Percentiles rank a stretch among this genome's conserved stretches.
phyloP scores from a whole-genome alignment of 2,797 vertebrate species.

The Alca torda region DNA sequence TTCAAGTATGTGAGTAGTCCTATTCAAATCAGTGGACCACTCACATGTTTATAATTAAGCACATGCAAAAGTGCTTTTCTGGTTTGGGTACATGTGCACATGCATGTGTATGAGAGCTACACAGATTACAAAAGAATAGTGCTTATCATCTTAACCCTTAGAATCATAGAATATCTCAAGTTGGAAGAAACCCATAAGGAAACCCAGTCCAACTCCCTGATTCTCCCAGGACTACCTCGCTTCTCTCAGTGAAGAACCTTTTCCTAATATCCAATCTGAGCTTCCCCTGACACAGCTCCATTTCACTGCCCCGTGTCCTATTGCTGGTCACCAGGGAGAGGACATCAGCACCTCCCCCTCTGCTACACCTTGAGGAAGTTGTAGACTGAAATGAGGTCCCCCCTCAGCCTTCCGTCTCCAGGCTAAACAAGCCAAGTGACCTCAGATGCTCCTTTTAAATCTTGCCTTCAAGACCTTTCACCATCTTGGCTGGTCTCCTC shows the following conservation, averaged over 20 bases:
- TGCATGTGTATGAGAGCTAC: neutral
- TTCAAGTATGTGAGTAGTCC: neutral
- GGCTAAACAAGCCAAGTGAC: neutral
- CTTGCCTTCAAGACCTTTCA: neutral
- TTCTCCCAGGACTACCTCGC: neutral
- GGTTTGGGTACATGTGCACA: neutral
- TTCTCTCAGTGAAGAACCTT: neutral
- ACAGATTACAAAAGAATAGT: neutral
- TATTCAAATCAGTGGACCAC: neutral
- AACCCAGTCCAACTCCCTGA: neutral
- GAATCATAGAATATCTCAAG: neutral
- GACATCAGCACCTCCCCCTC: neutral
- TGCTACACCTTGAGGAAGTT: accelerated
- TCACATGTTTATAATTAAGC: neutral
- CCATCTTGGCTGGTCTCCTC: accelerated
- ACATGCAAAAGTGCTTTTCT: neutral
- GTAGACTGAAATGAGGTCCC: accelerated
- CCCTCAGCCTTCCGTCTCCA: neutral
- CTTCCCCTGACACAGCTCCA: neutral
- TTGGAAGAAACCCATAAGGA: neutral
- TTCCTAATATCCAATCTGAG: neutral
- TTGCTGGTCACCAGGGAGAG: neutral
- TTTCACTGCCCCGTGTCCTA: accelerated
- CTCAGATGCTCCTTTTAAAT: accelerated
- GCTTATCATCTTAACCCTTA: neutral